phyloP scores from a whole-genome alignment of 2,113 vertebrate genomes.

The Xyliphius kryptos region DNA sequence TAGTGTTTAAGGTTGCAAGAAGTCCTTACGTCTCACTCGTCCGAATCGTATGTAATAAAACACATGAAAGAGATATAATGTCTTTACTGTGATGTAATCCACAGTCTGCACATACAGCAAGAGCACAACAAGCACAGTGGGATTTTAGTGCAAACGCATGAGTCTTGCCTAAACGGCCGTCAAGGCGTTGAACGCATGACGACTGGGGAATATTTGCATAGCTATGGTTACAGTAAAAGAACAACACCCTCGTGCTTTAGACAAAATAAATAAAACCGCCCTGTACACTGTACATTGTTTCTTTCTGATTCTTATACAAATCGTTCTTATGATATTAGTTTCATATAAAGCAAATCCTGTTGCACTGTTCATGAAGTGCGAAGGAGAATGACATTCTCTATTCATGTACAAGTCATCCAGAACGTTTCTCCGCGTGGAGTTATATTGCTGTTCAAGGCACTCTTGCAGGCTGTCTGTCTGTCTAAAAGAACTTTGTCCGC shows the following conservation, averaged over 20 bases:
- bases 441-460: constrained; percentile 61
- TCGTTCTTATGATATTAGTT: background rate
- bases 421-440: background rate
- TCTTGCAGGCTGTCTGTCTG: constrained; percentile 55
- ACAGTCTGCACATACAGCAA: constrained; percentile 4
- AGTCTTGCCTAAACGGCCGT: background rate
- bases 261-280: background rate
- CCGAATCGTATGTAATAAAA: too few relatives aligned
- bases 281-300: constrained; percentile 23
- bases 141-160: constrained; percentile 8
- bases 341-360: background rate
- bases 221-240: background rate
- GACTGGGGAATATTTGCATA: background rate
- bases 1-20: background rate
- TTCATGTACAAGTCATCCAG: background rate
- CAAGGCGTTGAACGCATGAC: background rate
- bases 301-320: constrained; percentile 7
- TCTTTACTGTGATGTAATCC: constrained; percentile 9
- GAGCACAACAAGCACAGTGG: constrained; percentile 18
- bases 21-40: too few relatives aligned
- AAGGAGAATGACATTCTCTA: background rate
- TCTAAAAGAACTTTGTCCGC: constrained; percentile 36
- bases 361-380: background rate
- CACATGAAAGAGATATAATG: constrained; percentile 7
- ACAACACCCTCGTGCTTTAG: too few relatives aligned